Evolutionary conservation across 2,888 invertebrate species (phyloP).

Genomic region (Perdita meconis): DNA sequence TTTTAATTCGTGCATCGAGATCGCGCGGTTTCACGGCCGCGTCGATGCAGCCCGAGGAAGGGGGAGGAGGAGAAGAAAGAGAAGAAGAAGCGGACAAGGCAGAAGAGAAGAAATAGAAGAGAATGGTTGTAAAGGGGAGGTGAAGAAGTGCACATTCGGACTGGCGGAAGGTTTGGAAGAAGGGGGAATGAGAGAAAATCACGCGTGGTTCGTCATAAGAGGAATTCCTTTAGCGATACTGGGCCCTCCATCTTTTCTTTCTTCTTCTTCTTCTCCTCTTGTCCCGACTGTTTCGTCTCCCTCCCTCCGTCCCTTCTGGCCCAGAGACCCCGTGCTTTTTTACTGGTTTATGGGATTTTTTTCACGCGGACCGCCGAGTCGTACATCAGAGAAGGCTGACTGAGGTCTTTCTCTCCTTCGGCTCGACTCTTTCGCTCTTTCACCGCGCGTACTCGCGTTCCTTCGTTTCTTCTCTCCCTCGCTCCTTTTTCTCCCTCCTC

Average conservation of each 20-base stretch:
- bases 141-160: constrained; percentile 67
- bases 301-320: constrained; percentile 62
- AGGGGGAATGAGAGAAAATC: constrained; percentile 79
- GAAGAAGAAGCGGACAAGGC: constrained; percentile 17
- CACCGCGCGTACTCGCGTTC: constrained; percentile 30
- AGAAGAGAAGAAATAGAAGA: constrained; percentile 43
- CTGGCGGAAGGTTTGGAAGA: constrained; percentile 41
- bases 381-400: constrained; percentile 82
- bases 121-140: constrained; percentile 56
- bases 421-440: constrained; percentile 42
- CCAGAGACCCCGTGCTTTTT: constrained; percentile 81
- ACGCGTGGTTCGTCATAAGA: constrained; percentile 83
- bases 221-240: constrained; percentile 82
- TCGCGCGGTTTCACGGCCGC: constrained; percentile 62
- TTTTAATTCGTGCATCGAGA: constrained; percentile 75
- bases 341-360: constrained; percentile 84
- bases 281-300: constrained; percentile 57
- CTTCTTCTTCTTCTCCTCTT: constrained; percentile 36
- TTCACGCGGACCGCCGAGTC: constrained; percentile 82
- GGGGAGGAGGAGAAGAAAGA: constrained; percentile 14
- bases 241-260: constrained; percentile 64
- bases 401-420: constrained; percentile 66
- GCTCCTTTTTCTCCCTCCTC: constrained; percentile 7
- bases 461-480: constrained; percentile 17
- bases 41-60: constrained; percentile 43